Evolutionary conservation across 23 tunicate genomes (phyloP).

Genomic region (Botrylloides violaceus): DNA sequence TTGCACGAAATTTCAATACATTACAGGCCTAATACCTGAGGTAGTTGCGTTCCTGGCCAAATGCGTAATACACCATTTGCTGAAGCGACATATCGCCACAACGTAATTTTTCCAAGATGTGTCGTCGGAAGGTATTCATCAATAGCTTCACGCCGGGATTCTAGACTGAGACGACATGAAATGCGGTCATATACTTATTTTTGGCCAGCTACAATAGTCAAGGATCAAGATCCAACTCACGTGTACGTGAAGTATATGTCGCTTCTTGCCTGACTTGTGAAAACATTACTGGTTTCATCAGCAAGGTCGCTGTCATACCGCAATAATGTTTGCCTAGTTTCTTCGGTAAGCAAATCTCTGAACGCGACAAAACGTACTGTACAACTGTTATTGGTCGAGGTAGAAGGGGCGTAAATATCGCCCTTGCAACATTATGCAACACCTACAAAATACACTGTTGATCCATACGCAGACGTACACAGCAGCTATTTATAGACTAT

Average conservation of each 20-base stretch:
- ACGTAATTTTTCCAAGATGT: not conserved
- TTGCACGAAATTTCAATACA: no score
- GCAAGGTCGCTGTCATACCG: not conserved
- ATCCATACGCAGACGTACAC: no score
- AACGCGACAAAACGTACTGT: no score
- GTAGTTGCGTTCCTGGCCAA: conserved; percentile 29
- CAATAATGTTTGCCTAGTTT: not conserved
- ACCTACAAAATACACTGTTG: no score
- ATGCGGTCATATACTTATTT: not conserved
- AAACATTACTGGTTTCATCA: not conserved
- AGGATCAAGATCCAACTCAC: not conserved
- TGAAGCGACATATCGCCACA: conserved; percentile 43
- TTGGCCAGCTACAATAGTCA: not conserved
- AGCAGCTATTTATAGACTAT: no score
- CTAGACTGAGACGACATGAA: not conserved
- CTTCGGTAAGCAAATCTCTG: no score
- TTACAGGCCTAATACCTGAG: conserved; percentile 20
- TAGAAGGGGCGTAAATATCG: no score
- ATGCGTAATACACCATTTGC: conserved; percentile 38
- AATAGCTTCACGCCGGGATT: not conserved
- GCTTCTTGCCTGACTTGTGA: not conserved
- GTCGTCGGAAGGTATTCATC: not conserved
- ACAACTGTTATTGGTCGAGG: no score
- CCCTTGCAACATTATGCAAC: no score
- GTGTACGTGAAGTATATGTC: not conserved